phyloP scores from a whole-genome alignment of 1,140 invertebrate species.

The Drosophila tropicalis region DNA sequence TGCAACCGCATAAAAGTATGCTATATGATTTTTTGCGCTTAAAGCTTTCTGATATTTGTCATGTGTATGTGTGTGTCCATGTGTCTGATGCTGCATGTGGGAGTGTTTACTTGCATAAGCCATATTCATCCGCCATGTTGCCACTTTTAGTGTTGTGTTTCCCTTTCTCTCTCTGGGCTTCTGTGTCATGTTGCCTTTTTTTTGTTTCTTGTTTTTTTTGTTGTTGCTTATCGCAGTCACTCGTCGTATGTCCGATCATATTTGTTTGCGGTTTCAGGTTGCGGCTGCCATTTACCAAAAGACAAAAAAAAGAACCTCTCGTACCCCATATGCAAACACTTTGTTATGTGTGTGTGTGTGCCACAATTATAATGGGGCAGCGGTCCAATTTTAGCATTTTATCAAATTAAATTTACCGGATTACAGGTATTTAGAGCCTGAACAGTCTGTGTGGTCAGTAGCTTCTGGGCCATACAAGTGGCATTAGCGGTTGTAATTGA shows the following conservation, averaged over 20 bases:
- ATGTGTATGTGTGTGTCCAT: conserved; percentile 26
- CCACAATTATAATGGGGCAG: conserved; percentile 74
- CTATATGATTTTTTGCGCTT: conserved; percentile 43
- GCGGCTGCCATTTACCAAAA: conserved; percentile 64
- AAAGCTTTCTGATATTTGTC: conserved; percentile 34
- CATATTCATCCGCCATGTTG: conserved; percentile 66
- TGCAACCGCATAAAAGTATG: conserved; percentile 58
- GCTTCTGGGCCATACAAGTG: conserved; percentile 67
- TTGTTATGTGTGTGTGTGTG: background rate
- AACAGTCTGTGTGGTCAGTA: conserved; percentile 64
- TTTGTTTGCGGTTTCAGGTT: conserved; percentile 72
- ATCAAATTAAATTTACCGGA: conserved; percentile 79
- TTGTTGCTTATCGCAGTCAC: conserved; percentile 59
- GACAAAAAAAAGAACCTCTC: conserved; percentile 26
- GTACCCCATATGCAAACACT: conserved; percentile 13
- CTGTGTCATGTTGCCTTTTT: background rate
- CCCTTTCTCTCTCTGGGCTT: background rate
- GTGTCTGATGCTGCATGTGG: background rate
- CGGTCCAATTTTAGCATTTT: conserved; percentile 77
- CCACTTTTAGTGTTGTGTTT: conserved; percentile 28
- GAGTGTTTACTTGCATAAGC: conserved; percentile 49
- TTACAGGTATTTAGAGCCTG: conserved; percentile 77
- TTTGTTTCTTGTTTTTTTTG: conserved; percentile 13
- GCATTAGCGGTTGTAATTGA: conserved; percentile 80
- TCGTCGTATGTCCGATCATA: conserved; percentile 76